These are phyloP conservation scores for Fabriciana adippe DNA, from an alignment of 2,888 invertebrate genomes.

Conservation along the genomic window DNA sequence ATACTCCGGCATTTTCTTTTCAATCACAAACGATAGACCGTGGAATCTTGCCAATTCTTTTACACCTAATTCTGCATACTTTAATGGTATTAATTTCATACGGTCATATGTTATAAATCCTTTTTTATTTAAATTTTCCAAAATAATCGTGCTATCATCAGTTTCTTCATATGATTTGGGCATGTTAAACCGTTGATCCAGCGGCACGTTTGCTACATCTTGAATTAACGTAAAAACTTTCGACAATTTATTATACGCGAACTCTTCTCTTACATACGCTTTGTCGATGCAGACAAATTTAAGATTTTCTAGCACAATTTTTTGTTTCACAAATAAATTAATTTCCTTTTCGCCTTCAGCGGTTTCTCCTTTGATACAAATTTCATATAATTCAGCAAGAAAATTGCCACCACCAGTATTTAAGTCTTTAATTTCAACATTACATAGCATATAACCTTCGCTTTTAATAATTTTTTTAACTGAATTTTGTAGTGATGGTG, in stretches of 20 bases:
- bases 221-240: constrained; percentile 43
- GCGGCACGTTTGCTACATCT: constrained; percentile 37
- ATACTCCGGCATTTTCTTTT: constrained; percentile 43
- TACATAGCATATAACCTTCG: constrained; percentile 45
- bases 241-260: constrained; percentile 49
- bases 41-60: constrained; percentile 50
- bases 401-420: constrained; percentile 56
- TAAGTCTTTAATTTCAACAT: constrained; percentile 41
- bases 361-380: constrained; percentile 54
- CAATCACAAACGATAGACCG: constrained; percentile 47
- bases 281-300: constrained; percentile 42
- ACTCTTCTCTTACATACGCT: constrained; percentile 49
- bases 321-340: constrained; percentile 55
- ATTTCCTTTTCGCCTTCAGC: constrained; percentile 48
- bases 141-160: constrained; percentile 31
- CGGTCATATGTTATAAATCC: constrained; percentile 47
- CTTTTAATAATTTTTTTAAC: constrained; percentile 41
- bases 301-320: constrained; percentile 41
- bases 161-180: constrained; percentile 32
- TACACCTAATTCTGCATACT: constrained; percentile 47
- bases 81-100: constrained; percentile 42
- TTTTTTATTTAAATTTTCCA: constrained; percentile 44
- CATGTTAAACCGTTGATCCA: constrained; percentile 33
- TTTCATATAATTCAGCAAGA: constrained; percentile 50
- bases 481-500: constrained; percentile 42